Evolutionary conservation across 1,140 invertebrate genomes (phyloP).

Genomic region (Drosophila kepulauana): DNA sequence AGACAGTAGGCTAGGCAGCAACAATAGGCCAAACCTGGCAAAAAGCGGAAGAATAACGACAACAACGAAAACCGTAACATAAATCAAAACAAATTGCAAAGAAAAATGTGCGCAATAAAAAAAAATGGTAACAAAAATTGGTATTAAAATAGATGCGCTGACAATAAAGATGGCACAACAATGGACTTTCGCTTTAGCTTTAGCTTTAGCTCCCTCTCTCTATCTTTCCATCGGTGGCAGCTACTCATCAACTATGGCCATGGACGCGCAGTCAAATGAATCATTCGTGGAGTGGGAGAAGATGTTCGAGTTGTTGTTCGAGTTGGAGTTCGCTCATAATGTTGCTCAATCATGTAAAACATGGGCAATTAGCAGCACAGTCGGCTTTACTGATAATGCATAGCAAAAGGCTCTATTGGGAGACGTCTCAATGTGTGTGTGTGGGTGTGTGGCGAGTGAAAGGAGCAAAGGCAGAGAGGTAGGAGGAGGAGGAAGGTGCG

Average conservation of each 20-base stretch:
- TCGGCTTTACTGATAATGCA: slow-evolving; percentile 52
- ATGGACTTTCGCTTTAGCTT: not conserved
- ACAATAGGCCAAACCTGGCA: slow-evolving; percentile 23
- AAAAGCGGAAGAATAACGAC: slow-evolving; percentile 12
- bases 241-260: slow-evolving; percentile 22
- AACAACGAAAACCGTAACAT: slow-evolving; percentile 55
- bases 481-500: not conserved
- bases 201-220: no score
- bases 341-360: slow-evolving; percentile 62
- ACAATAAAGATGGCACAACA: slow-evolving; percentile 41
- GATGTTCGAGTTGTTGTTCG: not conserved
- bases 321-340: slow-evolving; percentile 32
- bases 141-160: slow-evolving; percentile 46
- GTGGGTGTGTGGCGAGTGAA: not conserved
- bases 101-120: slow-evolving; percentile 43
- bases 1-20: slow-evolving; percentile 6
- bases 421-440: not conserved
- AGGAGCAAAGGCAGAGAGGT: not conserved
- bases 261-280: slow-evolving; percentile 20
- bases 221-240: not conserved
- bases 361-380: slow-evolving; percentile 62
- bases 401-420: slow-evolving; percentile 8
- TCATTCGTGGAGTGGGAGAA: not conserved
- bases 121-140: slow-evolving; percentile 49
- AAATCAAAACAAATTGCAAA: slow-evolving; percentile 71